Conservation (phyloP, 2,888 invertebrate species). For the Eledone cirrhosa region DNA sequence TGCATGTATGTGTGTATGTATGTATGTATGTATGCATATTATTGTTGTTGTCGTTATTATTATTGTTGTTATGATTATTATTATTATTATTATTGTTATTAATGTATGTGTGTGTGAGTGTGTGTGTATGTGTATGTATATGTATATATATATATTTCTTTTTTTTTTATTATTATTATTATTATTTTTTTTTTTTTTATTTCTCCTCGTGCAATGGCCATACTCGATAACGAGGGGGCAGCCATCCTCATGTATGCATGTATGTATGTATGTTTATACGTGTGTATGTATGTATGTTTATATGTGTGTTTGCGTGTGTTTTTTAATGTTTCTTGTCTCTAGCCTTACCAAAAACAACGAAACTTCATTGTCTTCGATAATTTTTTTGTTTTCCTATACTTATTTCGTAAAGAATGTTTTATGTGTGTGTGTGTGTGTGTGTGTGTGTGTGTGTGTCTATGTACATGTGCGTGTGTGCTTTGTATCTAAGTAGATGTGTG, state of each 20-base stretch:
- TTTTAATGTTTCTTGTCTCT: background rate
- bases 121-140: slow-evolving; percentile 1
- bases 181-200: too few relatives aligned
- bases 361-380: background rate
- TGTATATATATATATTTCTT: background rate
- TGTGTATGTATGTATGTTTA: background rate
- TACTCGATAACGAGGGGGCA: too few relatives aligned
- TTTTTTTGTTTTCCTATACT: background rate
- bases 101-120: background rate
- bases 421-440: background rate
- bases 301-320: background rate
- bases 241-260: background rate
- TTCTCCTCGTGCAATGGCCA: too few relatives aligned
- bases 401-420: background rate
- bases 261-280: background rate
- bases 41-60: background rate
- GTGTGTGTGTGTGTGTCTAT: background rate
- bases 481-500: background rate
- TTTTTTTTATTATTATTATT: too few relatives aligned
- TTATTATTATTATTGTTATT: background rate
- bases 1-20: background rate
- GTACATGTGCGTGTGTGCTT: background rate
- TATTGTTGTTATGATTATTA: background rate
- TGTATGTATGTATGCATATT: too few relatives aligned
- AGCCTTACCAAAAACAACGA: background rate